Conservation (phyloP, 2,113 vertebrate genomes). For the Cairina moschata region DNA sequence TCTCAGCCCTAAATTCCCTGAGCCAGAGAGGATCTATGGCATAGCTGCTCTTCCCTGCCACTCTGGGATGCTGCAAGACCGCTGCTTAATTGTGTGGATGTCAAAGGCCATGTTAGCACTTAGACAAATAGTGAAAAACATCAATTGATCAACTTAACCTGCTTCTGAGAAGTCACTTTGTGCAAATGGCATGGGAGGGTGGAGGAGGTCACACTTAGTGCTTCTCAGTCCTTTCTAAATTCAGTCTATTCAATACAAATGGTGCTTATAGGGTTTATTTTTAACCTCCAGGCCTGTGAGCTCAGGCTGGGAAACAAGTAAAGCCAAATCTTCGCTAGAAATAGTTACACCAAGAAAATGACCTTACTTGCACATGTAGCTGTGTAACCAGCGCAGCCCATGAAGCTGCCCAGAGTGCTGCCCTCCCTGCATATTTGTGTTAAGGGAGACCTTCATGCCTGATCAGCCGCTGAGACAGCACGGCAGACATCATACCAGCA, state of each 20-base stretch:
- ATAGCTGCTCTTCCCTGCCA: not conserved
- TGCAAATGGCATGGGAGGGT: rapidly evolving
- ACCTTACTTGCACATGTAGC: not conserved
- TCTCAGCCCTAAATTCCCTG: not conserved
- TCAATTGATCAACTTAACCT: not conserved
- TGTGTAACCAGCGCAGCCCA: not conserved
- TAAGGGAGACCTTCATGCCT: not conserved
- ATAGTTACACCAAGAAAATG: not conserved
- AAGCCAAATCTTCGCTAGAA: not conserved
- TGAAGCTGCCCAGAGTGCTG: not conserved
- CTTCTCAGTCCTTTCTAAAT: not conserved
- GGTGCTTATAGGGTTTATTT: not conserved
- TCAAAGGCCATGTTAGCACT: not conserved
- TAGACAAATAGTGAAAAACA: not conserved
- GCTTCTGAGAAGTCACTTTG: not conserved
- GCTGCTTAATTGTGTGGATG: not conserved
- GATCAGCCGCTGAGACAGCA: not conserved
- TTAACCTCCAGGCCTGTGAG: not conserved
- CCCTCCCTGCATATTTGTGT: not conserved
- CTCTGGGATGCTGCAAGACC: not conserved
- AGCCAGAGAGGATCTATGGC: not conserved
- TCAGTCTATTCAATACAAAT: not conserved
- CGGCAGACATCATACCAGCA: not conserved
- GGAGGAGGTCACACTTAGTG: not conserved
- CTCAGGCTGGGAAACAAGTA: not conserved